These are phyloP conservation scores for Eueremaeus valkanovi DNA, from an alignment of 2,888 invertebrate genomes.

Conservation along the genomic window DNA sequence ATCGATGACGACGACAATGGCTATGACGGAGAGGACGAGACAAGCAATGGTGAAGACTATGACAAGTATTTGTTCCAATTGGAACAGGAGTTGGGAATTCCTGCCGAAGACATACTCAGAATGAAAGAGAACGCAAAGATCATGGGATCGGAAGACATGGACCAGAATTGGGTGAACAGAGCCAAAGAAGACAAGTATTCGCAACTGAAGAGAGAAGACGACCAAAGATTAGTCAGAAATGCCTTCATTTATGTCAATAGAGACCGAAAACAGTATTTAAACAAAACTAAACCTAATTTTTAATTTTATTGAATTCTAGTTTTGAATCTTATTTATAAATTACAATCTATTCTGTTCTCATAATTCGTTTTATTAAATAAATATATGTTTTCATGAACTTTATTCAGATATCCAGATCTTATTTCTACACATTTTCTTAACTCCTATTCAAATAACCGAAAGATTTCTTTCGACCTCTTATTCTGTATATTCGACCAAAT, in stretches of 20 bases:
- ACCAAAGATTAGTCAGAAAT: conserved; percentile 14
- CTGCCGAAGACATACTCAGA: background rate
- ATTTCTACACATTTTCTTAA: too few species aligned
- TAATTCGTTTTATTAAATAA: too few species aligned
- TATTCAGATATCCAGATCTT: too few species aligned
- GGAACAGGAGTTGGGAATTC: conserved; percentile 19
- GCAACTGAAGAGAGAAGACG: background rate
- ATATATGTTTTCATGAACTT: too few species aligned
- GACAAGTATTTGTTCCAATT: background rate
- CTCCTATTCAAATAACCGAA: too few species aligned
- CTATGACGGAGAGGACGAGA: background rate
- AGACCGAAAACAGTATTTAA: background rate
- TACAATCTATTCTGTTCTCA: too few species aligned
- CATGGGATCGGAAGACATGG: background rate
- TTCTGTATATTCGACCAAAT: too few species aligned
- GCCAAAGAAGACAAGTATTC: background rate
- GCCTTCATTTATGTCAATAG: background rate
- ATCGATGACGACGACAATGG: background rate
- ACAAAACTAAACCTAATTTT: too few species aligned
- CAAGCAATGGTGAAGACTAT: background rate
- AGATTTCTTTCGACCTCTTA: too few species aligned
- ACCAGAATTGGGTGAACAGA: background rate
- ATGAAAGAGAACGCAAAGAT: background rate
- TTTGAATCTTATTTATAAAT: too few species aligned
- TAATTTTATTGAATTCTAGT: too few species aligned